A percentile compares a stretch with the other conserved stretches of the same genome.
Evolutionary conservation across 1,140 invertebrate genomes (phyloP).

Genomic region (Zaprionus nigranus): DNA sequence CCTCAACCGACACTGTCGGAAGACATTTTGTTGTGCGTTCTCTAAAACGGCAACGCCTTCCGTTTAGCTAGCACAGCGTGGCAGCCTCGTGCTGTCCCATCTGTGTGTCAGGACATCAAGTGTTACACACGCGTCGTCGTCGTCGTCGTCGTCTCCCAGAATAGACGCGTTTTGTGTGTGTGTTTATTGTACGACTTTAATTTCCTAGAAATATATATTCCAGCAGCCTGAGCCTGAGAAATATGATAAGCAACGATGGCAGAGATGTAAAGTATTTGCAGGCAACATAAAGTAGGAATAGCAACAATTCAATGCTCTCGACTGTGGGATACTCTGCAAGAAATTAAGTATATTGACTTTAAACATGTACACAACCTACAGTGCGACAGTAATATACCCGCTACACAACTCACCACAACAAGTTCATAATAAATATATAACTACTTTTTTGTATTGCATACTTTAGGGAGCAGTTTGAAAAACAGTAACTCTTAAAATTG

Average conservation of each 20-base stretch:
- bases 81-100: slow-evolving; percentile 24
- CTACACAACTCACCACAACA: no score
- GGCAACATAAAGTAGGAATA: not conserved
- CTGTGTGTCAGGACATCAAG: slow-evolving; percentile 3
- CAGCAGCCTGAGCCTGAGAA: not conserved
- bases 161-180: slow-evolving; percentile 29
- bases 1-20: slow-evolving; percentile 55
- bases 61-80: slow-evolving; percentile 31
- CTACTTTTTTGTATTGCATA: no score
- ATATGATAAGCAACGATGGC: slow-evolving; percentile 9
- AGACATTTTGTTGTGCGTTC: slow-evolving; percentile 61
- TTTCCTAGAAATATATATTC: slow-evolving; percentile 30
- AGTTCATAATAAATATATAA: no score
- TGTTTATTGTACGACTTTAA: slow-evolving; percentile 42
- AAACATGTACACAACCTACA: no score
- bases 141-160: not conserved
- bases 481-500: no score
- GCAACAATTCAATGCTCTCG: not conserved
- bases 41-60: slow-evolving; percentile 61
- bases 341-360: not conserved
- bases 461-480: no score
- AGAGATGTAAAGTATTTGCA: not conserved
- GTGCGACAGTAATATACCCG: no score
- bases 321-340: not conserved
- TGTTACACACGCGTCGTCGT: not conserved